Conservation (phyloP, 2,113 vertebrate species). For the Cercopithecus mona region DNA sequence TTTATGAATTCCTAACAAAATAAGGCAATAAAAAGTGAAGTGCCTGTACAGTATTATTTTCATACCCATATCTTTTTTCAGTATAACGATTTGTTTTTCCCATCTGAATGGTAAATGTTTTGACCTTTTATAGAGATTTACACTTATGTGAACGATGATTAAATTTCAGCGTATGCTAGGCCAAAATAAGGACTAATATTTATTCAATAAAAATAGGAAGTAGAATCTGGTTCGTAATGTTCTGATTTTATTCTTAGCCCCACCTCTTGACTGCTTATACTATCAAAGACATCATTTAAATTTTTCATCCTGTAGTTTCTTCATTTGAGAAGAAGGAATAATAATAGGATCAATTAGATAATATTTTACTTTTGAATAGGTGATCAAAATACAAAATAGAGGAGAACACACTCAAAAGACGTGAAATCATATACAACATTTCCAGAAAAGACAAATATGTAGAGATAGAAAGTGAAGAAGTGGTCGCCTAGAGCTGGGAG, state of each 20-base stretch:
- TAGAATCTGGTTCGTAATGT: neutral
- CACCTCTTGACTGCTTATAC: neutral
- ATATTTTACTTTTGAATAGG: neutral
- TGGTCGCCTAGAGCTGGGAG: neutral
- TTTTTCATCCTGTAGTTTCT: neutral
- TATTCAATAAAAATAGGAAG: slow-evolving; percentile 40
- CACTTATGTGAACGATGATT: slow-evolving; percentile 58
- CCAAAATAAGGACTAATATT: slow-evolving; percentile 17
- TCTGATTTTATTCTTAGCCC: slow-evolving; percentile 10
- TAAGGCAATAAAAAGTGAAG: slow-evolving; percentile 57
- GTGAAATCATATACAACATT: neutral
- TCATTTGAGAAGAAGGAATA: neutral
- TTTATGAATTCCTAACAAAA: slow-evolving; percentile 62
- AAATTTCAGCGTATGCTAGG: slow-evolving; percentile 56
- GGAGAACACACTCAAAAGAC: neutral
- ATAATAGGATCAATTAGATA: neutral
- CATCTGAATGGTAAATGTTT: slow-evolving; percentile 66
- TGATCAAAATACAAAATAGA: neutral
- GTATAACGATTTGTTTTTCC: slow-evolving; percentile 55
- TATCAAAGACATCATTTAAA: neutral
- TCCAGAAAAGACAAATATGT: neutral
- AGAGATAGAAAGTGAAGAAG: neutral
- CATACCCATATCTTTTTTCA: slow-evolving; percentile 58
- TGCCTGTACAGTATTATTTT: slow-evolving; percentile 41
- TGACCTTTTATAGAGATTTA: slow-evolving; percentile 68